phyloP scores from a whole-genome alignment of 2,113 vertebrate genomes.

The Engraulis encrasicolus region DNA sequence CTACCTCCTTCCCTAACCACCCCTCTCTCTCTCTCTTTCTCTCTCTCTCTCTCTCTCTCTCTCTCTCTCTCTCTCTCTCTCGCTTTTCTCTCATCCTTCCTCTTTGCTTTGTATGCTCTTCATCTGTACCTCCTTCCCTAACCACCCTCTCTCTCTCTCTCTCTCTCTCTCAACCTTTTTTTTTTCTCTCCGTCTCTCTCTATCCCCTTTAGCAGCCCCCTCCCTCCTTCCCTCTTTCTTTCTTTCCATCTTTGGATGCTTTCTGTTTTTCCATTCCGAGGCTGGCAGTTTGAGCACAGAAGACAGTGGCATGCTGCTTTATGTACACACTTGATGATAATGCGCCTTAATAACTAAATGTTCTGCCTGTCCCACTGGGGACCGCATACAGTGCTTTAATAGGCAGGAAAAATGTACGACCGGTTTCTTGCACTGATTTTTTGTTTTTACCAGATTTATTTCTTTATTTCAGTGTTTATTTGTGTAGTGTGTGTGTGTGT shows the following conservation, averaged over 20 bases:
- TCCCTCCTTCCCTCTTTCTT: no score
- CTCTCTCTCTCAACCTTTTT: no score
- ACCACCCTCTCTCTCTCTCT: no score
- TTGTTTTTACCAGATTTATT: no score
- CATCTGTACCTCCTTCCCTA: no score
- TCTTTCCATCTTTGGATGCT: no score
- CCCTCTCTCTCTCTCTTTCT: neutral
- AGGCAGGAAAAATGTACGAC: conserved; percentile 29
- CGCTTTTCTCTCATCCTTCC: no score
- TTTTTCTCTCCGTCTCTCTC: no score
- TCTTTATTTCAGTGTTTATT: conserved; percentile 35
- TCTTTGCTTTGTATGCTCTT: no score
- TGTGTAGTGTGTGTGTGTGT: conserved; percentile 25
- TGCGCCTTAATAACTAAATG: conserved; percentile 37
- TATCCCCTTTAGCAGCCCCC: no score
- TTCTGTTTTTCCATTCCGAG: neutral
- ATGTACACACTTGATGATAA: conserved; percentile 36
- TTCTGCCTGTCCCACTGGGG: conserved; percentile 31
- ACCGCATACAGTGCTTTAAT: conserved; percentile 33
- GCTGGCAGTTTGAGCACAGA: neutral
- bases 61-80: no score
- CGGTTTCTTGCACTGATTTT: neutral
- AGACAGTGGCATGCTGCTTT: conserved; percentile 5
- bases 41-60: neutral
- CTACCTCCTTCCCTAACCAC: no score